Base-by-base conservation (phyloP, 2,113 vertebrate species). In the Amphilophus citrinellus region DNA sequence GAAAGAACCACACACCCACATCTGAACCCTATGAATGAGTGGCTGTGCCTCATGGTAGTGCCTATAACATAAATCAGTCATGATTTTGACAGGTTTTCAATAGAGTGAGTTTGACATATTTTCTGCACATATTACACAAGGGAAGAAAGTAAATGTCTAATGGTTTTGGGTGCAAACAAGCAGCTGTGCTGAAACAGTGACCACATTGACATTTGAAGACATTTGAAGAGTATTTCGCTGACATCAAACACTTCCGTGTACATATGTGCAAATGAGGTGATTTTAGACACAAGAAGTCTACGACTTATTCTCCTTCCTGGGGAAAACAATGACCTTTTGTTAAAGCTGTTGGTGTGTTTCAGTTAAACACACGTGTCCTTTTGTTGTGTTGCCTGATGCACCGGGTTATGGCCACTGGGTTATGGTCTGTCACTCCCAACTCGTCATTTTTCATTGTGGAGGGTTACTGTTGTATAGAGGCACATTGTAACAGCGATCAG, bases 361-460 rank as follows among this genome's bases (percentile, higher is more conserved):
- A 73, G 47, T 73, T 73, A 73, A 53, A 53, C 27, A 73, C 68
- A 73, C 10, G 47, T 35, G 68, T 73, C 47, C 68, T 56, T 73
- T 73, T 73, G 68, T 73, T 53, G 53, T 56, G 24, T 73, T 73
- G 68, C 18, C 47, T 10, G 3, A 71, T 71, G 66, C 44, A 71
- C 66, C 53, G 66, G 47, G 68, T 73, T 56, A 56, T 73, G 68
- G 68, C 68, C 50, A 35, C 68, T 56, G 47, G 24, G 47, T 73
- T 73, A 73, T 73, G 68, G 68, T 35, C 68, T 73, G 68, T 73
- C 68, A 73, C 27, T 56, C 42, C 68, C 68, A 73, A 73, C 53
- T 47, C 32, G 27, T 73, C 68, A 73, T 73, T 73, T 73, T 73
- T 73, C 68, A 73, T n/a, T 56, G 18, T 35, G 10, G 17, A 53